Base-by-base conservation (phyloP, 2,888 invertebrate genomes). In the Allacma fusca region DNA sequence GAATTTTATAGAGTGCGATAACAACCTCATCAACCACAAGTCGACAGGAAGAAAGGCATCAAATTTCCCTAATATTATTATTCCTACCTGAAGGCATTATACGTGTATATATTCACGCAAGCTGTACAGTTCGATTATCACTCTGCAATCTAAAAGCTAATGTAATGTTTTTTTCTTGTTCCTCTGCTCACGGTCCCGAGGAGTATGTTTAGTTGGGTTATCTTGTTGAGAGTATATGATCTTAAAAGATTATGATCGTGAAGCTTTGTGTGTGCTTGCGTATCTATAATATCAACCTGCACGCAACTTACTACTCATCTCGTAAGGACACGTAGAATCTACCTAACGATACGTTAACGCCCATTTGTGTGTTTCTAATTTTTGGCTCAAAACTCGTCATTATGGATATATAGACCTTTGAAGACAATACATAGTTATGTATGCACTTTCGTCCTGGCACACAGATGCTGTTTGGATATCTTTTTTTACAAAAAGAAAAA, bases 21-120 rank as follows among this genome's bases (percentile, higher is more conserved):
- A 50, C 50, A 50, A 50, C 50, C 50, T 50, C 50, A 50, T 50
- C 50, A 50, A 50, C 50, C 50, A 50, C 50, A 65, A 19, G 24
- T 65, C 28, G 65, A 69, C 69, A 69, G 43, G 69, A 69, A 69
- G 23, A 40, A 43, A 43, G 40, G 69, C 69, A 69, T 69, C 69
- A 69, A 40, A 43, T 69, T 69, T 69, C 65, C 43, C 29, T 43
- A 69, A 43, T 69, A 23, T n/a, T 43, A 69, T 43, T 43, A 40
- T 62, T 24, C 12, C 40, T 21, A 40, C 68, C 29, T 68, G 29
- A 34, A 40, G 29, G 23, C 24, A 19, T 65, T 13, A 62, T 62
- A 24, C 21, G 16, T 21, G 23, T 21, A 24, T n/a, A 9, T 34
- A 34, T 2, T 34, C 34, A 2, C 34, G 5, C 2, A 5, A 34